Percentiles rank a stretch among this genome's conserved stretches.
Evolutionary conservation across 2,888 invertebrate species (phyloP).

Genomic region (Pammene fasciana): DNA sequence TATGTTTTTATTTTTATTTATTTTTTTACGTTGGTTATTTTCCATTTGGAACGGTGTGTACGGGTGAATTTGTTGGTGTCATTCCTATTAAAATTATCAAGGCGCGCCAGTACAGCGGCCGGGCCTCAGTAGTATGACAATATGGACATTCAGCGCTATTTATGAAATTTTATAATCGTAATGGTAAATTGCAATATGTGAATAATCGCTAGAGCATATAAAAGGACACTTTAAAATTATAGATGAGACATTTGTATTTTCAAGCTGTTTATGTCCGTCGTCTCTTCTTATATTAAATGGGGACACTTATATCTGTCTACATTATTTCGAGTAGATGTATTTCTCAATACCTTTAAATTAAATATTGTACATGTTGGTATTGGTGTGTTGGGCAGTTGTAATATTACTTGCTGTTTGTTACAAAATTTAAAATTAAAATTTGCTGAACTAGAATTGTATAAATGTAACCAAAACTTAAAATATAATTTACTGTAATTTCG

Average conservation of each 20-base stretch:
- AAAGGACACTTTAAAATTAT: constrained; percentile 44
- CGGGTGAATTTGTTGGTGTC: constrained; percentile 61
- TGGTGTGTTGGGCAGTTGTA: constrained; percentile 64
- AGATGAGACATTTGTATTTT: constrained; percentile 34
- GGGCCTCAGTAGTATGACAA: constrained; percentile 78
- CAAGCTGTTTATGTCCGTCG: constrained; percentile 41
- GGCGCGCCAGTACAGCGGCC: constrained; percentile 53
- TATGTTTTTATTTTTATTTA: background rate
- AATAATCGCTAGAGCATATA: constrained; percentile 65
- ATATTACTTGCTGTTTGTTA: constrained; percentile 64
- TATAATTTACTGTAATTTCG: constrained; percentile 51
- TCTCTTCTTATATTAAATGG: constrained; percentile 41
- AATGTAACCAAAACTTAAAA: constrained; percentile 53
- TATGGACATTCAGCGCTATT: constrained; percentile 73
- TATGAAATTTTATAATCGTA: constrained; percentile 67
- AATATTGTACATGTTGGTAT: constrained; percentile 55
- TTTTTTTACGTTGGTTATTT: background rate
- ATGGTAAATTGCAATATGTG: constrained; percentile 61
- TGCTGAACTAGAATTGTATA: constrained; percentile 58
- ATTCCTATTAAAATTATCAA: constrained; percentile 57
- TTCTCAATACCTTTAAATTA: constrained; percentile 41
- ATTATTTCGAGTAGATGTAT: constrained; percentile 40
- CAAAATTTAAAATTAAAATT: constrained; percentile 50
- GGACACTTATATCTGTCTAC: constrained; percentile 41
- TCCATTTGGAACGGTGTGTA: constrained; percentile 1